Evolutionary conservation across 2,113 vertebrate species (phyloP).

Genomic region (Nestor notabilis): DNA sequence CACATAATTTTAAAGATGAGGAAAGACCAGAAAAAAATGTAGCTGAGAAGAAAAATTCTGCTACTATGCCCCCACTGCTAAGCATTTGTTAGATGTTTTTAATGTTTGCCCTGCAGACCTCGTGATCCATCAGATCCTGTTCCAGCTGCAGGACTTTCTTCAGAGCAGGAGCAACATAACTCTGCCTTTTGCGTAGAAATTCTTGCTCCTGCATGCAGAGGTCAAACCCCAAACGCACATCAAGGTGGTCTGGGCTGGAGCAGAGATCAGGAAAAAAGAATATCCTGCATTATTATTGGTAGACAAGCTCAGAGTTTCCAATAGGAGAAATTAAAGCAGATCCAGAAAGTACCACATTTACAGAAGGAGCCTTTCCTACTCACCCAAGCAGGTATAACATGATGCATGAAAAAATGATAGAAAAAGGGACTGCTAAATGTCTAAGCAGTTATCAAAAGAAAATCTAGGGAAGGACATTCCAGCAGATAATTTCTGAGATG

Average conservation of each 20-base stretch:
- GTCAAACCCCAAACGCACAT: constrained; percentile 82
- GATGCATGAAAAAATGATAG: not conserved
- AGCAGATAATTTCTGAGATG: not conserved
- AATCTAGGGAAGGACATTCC: not conserved
- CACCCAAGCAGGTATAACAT: not conserved
- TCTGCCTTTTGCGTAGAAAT: constrained; percentile 79
- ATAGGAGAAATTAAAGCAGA: not conserved
- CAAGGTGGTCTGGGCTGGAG: constrained; percentile 58
- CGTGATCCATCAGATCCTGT: constrained; percentile 60
- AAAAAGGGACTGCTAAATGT: not conserved
- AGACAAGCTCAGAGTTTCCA: not conserved
- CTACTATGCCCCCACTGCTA: not conserved
- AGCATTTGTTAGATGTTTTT: not conserved
- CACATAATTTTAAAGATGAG: not conserved
- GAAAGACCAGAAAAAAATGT: not conserved
- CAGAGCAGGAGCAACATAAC: constrained; percentile 72
- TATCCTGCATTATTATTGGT: not conserved
- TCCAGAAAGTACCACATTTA: not conserved
- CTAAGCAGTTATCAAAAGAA: not conserved
- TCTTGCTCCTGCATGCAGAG: constrained; percentile 78
- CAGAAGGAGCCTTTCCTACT: not conserved
- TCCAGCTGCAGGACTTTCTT: constrained; percentile 76
- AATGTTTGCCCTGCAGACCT: constrained; percentile 67
- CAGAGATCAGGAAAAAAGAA: not conserved
- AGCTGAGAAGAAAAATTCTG: not conserved